Conservation (phyloP, 2,888 invertebrate genomes). For the Gasteruption jaculator region DNA sequence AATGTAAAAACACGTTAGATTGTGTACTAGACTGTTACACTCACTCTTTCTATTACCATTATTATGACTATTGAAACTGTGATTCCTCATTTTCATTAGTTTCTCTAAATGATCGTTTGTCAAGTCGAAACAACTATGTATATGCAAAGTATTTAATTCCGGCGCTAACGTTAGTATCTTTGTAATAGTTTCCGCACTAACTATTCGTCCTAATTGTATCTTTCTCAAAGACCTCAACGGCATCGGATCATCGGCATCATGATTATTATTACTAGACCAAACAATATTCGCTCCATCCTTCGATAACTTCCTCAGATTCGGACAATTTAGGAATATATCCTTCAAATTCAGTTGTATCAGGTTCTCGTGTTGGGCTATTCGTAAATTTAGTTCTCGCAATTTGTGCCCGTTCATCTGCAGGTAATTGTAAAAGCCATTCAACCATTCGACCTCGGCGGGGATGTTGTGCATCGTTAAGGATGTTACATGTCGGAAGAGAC, state of each 20-base stretch:
- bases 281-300: constrained; percentile 44
- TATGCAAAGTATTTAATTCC: constrained; percentile 42
- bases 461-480: constrained; percentile 46
- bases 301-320: constrained; percentile 42
- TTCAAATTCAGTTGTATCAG: constrained; percentile 41
- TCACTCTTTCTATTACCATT: constrained; percentile 16
- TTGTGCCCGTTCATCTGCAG: constrained; percentile 42
- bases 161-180: constrained; percentile 46
- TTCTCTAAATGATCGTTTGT: constrained; percentile 44
- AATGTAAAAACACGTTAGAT: constrained; percentile 49
- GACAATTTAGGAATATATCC: constrained; percentile 40
- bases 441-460: constrained; percentile 44
- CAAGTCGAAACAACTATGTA: constrained; percentile 48
- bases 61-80: constrained; percentile 12
- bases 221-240: constrained; percentile 34
- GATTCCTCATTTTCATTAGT: constrained; percentile 23
- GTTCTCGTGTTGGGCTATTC: constrained; percentile 38
- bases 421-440: constrained; percentile 46
- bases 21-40: constrained; percentile 33
- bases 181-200: constrained; percentile 40
- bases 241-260: constrained; percentile 32
- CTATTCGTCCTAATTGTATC: constrained; percentile 45
- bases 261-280: no score
- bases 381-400: constrained; percentile 43
- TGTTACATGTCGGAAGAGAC: constrained; percentile 44